Conservation (phyloP, 2,113 vertebrate species). For the Spilogale gracilis region DNA sequence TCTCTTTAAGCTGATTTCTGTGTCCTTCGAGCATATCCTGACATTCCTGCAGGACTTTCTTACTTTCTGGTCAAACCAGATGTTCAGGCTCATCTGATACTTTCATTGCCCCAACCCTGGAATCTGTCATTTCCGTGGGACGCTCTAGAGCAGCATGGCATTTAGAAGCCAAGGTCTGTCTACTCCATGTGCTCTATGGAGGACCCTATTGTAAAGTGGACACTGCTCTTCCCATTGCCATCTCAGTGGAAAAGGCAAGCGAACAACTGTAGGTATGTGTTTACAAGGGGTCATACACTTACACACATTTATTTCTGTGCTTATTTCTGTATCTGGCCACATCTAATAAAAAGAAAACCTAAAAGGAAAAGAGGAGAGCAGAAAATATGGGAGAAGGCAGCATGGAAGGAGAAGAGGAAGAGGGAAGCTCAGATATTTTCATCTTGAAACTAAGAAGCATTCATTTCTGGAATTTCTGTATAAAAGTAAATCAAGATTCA, state of each 20-base stretch:
- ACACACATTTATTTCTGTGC: neutral
- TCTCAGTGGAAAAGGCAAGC: neutral
- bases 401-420: neutral
- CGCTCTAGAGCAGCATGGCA: neutral
- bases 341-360: neutral
- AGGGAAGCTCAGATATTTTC: neutral
- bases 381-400: neutral
- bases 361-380: neutral
- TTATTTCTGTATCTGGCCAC: neutral
- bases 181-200: neutral
- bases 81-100: neutral
- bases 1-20: neutral
- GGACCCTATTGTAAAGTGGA: accelerated
- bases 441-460: neutral
- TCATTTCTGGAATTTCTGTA: neutral
- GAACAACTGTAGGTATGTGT: accelerated
- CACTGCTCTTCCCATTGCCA: too few species aligned
- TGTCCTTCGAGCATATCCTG: neutral
- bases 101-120: neutral
- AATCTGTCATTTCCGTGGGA: neutral
- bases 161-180: neutral
- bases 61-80: neutral
- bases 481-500: neutral
- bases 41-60: neutral
- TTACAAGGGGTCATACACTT: neutral